Conservation (phyloP, 2,888 invertebrate genomes). For the Acheta domesticus region DNA sequence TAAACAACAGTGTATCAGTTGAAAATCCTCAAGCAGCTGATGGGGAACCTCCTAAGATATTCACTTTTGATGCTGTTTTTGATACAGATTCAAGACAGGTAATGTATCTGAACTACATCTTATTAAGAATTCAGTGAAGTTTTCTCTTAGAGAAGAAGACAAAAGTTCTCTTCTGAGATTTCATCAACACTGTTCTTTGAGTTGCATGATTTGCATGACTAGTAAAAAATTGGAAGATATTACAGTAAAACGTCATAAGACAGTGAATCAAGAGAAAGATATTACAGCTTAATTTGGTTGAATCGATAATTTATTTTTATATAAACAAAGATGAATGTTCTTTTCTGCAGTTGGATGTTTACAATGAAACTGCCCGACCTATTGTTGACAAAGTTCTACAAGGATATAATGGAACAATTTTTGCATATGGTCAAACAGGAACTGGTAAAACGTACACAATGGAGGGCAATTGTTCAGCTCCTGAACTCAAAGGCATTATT, state of each 20-base stretch:
- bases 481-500: constrained; percentile 91
- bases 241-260: too few relatives aligned
- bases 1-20: constrained; percentile 74
- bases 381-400: constrained; percentile 95
- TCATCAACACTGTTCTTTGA: too few relatives aligned
- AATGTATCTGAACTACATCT: constrained; percentile 26
- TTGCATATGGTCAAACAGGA: constrained; percentile 89
- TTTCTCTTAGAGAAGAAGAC: constrained; percentile 25
- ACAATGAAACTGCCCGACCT: constrained; percentile 92
- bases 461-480: constrained; percentile 85
- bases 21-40: constrained; percentile 67
- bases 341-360: constrained; percentile 77
- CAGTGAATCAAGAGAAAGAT: too few relatives aligned
- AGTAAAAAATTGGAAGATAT: too few relatives aligned
- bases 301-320: too few relatives aligned
- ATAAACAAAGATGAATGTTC: background rate
- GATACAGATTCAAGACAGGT: constrained; percentile 81
- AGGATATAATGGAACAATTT: constrained; percentile 93
- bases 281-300: too few relatives aligned
- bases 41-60: constrained; percentile 79
- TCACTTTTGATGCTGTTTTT: constrained; percentile 94
- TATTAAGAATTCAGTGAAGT: constrained; percentile 23
- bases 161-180: background rate
- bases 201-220: too few relatives aligned
- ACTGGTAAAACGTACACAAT: constrained; percentile 99